phyloP scores from a whole-genome alignment of 2,113 vertebrate species.

The Phalacrocorax aristotelis region DNA sequence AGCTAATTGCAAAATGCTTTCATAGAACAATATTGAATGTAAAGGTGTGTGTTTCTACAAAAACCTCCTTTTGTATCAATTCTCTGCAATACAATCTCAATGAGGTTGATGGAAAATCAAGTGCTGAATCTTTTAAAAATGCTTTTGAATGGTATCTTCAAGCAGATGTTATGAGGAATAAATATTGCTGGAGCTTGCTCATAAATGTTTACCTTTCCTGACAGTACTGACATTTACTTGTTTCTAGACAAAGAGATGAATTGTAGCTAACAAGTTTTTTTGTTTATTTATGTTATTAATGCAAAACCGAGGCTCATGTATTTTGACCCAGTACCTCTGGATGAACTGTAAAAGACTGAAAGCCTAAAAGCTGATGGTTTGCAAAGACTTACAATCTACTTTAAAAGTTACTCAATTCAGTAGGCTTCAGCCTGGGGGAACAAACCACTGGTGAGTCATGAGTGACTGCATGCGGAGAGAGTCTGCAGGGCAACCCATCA shows the following conservation, averaged over 20 bases:
- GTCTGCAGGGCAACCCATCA: neutral
- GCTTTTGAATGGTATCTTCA: neutral
- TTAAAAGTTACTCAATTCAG: neutral
- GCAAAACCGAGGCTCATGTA: neutral
- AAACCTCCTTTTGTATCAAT: neutral
- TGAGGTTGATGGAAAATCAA: neutral
- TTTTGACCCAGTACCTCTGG: neutral
- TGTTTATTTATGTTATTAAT: neutral
- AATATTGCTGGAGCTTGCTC: neutral
- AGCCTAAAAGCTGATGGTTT: neutral
- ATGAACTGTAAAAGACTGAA: neutral
- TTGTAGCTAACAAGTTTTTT: neutral
- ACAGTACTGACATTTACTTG: conserved; percentile 29
- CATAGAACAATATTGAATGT: neutral
- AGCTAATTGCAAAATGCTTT: neutral
- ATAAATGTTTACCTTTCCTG: neutral
- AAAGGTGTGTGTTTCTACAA: neutral
- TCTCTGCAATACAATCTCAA: neutral
- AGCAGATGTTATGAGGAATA: neutral
- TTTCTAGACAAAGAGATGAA: conserved; percentile 22
- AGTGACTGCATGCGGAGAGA: neutral
- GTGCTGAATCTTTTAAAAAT: neutral
- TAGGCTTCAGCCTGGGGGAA: neutral
- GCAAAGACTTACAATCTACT: neutral
- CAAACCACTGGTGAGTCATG: neutral